A percentile compares a stretch with the other conserved stretches of the same genome.
Evolutionary conservation across 2,888 invertebrate species (phyloP).

Genomic region (Cenopis cana): DNA sequence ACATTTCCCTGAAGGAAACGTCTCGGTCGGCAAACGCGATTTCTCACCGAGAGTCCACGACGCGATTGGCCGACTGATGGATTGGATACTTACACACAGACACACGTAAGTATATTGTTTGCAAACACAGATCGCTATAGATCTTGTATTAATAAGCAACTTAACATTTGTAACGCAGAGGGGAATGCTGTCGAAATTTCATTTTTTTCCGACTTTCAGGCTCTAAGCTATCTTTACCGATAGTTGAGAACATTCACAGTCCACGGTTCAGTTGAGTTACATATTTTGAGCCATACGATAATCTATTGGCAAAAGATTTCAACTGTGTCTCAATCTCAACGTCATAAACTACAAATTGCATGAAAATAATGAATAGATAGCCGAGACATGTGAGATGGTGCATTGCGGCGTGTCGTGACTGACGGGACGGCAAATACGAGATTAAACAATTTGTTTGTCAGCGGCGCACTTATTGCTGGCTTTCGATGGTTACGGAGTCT

Average conservation of each 20-base stretch:
- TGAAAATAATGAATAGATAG: neutral
- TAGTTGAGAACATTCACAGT: neutral
- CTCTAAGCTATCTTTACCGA: neutral
- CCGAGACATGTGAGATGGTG: conserved; percentile 16
- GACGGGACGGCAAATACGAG: conserved; percentile 14
- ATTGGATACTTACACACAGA: neutral
- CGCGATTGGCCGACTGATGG: conserved; percentile 2
- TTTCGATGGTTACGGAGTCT: conserved; percentile 24
- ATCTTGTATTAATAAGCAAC: no score
- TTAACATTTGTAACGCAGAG: no score
- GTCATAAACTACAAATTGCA: conserved; percentile 2
- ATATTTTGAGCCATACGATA: no score
- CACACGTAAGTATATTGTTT: neutral
- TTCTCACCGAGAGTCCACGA: conserved; percentile 27
- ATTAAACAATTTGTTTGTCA: conserved; percentile 41
- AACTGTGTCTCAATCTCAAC: neutral
- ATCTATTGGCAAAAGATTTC: no score
- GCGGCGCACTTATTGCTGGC: conserved; percentile 16
- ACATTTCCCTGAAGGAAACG: conserved; percentile 25
- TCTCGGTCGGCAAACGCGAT: conserved; percentile 12
- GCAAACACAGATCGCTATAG: neutral
- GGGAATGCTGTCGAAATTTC: neutral
- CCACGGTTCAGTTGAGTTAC: no score
- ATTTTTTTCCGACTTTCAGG: neutral
- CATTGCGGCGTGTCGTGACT: conserved; percentile 33